Percentiles rank a stretch among this genome's conserved stretches.
Conservation (phyloP, 2,797 vertebrate genomes). For the Gallirallus australis region DNA sequence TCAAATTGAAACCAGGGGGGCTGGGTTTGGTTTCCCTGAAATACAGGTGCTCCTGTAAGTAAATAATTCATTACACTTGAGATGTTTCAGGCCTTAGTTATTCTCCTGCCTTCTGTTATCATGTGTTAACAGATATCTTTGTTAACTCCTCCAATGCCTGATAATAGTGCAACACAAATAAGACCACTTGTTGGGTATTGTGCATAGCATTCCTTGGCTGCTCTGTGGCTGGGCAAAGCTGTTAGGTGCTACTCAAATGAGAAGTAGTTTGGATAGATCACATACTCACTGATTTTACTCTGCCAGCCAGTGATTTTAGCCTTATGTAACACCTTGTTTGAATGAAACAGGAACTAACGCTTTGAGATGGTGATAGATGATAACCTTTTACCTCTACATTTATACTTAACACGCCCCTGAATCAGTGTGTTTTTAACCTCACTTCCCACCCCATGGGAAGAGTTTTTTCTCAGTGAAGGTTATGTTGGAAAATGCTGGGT, state of each 20-base stretch:
- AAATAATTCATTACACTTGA: neutral
- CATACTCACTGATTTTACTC: neutral
- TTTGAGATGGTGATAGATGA: neutral
- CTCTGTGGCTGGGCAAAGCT: neutral
- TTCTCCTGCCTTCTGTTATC: neutral
- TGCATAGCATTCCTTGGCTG: neutral
- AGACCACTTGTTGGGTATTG: neutral
- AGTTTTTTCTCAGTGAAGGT: neutral
- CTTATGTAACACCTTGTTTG: neutral
- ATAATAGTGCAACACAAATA: neutral
- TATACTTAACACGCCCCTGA: neutral
- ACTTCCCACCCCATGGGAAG: neutral
- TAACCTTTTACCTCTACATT: conserved; percentile 10
- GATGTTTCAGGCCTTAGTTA: neutral
- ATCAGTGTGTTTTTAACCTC: fast-evolving
- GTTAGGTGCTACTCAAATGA: neutral
- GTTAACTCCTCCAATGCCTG: neutral
- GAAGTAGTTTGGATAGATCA: neutral
- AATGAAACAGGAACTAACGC: conserved; percentile 13
- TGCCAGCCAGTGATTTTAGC: neutral
- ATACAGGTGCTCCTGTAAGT: neutral
- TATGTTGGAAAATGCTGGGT: neutral
- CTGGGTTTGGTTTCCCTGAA: neutral
- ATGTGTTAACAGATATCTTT: neutral
- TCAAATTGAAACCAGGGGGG: neutral